phyloP scores from a whole-genome alignment of 2,113 vertebrate genomes.

The Mustelus asterias region DNA sequence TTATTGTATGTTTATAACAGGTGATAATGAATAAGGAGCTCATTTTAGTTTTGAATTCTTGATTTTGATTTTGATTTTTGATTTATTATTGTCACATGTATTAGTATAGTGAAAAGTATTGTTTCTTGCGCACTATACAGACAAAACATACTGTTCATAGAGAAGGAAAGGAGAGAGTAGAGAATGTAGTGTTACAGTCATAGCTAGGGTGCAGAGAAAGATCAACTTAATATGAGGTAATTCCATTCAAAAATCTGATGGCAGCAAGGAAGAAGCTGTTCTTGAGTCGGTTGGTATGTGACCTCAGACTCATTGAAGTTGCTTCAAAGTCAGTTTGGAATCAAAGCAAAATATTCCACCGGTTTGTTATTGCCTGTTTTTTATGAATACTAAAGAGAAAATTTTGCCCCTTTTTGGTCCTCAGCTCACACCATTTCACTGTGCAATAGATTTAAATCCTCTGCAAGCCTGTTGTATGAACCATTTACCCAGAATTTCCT shows the following conservation, averaged over 20 bases:
- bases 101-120: too few species aligned
- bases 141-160: too few species aligned
- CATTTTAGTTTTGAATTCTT: background rate
- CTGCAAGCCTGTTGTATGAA: background rate
- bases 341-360: background rate
- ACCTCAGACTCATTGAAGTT: background rate
- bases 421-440: background rate
- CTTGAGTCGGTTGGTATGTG: too few species aligned
- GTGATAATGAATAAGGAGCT: background rate
- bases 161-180: too few species aligned
- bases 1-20: background rate
- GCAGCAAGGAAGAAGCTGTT: too few species aligned
- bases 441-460: background rate
- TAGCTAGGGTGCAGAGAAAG: too few species aligned
- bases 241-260: too few species aligned
- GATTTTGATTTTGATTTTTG: too few species aligned
- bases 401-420: background rate
- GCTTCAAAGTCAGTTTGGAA: background rate
- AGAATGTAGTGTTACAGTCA: too few species aligned
- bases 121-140: too few species aligned
- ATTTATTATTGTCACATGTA: too few species aligned
- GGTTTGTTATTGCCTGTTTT: background rate
- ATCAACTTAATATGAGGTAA: too few species aligned
- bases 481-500: background rate
- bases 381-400: background rate